Conservation (phyloP, 2,113 vertebrate species). For the Neodontobutis hainanensis region DNA sequence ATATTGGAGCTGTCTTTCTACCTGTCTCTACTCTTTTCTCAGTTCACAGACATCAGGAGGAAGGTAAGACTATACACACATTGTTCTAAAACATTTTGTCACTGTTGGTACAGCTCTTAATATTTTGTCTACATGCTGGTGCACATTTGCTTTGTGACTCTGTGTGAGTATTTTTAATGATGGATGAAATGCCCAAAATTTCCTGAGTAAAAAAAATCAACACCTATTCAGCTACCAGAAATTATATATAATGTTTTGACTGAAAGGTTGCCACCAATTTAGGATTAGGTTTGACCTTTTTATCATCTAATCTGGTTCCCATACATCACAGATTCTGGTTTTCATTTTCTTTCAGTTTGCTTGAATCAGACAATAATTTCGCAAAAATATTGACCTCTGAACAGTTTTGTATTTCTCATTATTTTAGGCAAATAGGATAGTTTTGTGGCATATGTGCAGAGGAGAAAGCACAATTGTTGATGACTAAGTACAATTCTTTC, state of each 20-base stretch:
- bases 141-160: conserved; percentile 10
- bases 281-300: too few species aligned
- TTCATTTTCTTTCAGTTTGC: too few species aligned
- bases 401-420: too few species aligned
- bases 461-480: too few species aligned
- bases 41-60: conserved; percentile 97
- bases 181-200: conserved; percentile 35
- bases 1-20: conserved; percentile 95
- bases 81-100: not conserved
- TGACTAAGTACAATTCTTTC: too few species aligned
- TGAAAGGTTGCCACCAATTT: conserved; percentile 7
- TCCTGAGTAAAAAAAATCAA: conserved; percentile 7
- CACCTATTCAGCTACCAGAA: not conserved
- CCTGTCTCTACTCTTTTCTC: conserved; percentile 96
- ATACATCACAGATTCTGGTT: too few species aligned
- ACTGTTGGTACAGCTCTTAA: conserved; percentile 8
- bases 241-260: not conserved
- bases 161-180: conserved; percentile 16
- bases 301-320: too few species aligned
- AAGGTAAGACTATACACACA: conserved; percentile 86
- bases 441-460: too few species aligned
- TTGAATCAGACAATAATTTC: too few species aligned
- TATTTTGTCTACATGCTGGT: not conserved
- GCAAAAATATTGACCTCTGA: too few species aligned
- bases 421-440: too few species aligned